Evolutionary conservation across 2,113 vertebrate species (phyloP).

Genomic region (Brachypteracias leptosomus): DNA sequence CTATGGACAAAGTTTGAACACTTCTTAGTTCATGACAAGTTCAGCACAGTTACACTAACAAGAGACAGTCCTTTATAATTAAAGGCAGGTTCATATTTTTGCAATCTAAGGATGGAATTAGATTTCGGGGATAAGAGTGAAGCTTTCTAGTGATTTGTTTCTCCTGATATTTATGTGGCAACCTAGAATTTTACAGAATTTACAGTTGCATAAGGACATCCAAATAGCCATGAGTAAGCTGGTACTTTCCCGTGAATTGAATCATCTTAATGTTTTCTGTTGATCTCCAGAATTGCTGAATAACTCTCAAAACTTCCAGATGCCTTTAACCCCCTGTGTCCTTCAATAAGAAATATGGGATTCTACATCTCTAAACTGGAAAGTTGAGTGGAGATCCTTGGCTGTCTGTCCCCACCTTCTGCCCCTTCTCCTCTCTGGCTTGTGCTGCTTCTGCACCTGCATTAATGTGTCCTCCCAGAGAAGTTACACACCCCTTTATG

Average conservation of each 20-base stretch:
- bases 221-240: neutral
- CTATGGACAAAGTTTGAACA: neutral
- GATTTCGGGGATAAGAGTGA: neutral
- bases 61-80: neutral
- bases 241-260: neutral
- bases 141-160: neutral
- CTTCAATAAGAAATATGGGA: neutral
- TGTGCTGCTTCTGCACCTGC: neutral
- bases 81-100: neutral
- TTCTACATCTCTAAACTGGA: neutral
- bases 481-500: accelerated
- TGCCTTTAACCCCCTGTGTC: neutral
- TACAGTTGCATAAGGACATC: neutral
- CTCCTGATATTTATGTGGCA: neutral
- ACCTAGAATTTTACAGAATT: neutral
- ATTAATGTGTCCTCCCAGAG: neutral
- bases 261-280: neutral
- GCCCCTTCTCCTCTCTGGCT: neutral
- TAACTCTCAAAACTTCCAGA: neutral
- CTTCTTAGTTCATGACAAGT: neutral
- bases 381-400: neutral
- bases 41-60: neutral
- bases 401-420: neutral
- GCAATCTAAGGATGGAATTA: neutral
- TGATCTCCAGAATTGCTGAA: neutral